phyloP scores from a whole-genome alignment of 2,113 vertebrate species.

The Brachypodius melanocephalos region DNA sequence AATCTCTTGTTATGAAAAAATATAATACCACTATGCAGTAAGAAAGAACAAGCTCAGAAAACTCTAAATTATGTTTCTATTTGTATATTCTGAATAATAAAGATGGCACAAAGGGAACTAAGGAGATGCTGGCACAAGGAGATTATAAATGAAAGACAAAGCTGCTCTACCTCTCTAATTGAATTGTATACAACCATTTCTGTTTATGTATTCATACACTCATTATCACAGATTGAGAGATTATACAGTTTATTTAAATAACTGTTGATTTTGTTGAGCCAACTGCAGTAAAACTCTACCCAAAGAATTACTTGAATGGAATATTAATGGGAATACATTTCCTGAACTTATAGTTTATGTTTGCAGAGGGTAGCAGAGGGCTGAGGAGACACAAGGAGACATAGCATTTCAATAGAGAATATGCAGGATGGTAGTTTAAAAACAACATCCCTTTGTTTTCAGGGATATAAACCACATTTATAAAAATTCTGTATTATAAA shows the following conservation, averaged over 20 bases:
- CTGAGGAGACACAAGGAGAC: background rate
- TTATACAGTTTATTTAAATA: slow-evolving; percentile 4
- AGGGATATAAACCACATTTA: background rate
- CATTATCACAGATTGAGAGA: slow-evolving; percentile 3
- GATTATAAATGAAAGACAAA: slow-evolving; percentile 6
- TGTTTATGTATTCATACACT: background rate
- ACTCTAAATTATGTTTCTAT: background rate
- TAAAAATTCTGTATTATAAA: background rate
- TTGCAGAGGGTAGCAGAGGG: background rate
- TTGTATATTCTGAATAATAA: background rate
- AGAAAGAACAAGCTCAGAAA: background rate
- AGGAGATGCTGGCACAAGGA: background rate
- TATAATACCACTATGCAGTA: background rate
- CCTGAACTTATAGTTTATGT: background rate
- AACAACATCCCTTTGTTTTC: background rate
- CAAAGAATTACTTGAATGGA: background rate
- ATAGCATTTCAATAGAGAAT: background rate
- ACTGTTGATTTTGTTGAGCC: background rate
- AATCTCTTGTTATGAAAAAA: background rate
- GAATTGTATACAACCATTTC: background rate
- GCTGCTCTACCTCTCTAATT: background rate
- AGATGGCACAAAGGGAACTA: background rate
- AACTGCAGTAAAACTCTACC: background rate
- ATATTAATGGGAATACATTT: background rate
- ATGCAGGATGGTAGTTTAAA: background rate